Evolutionary conservation across 2,888 invertebrate species (phyloP).

Genomic region (Griposia aprilina): DNA sequence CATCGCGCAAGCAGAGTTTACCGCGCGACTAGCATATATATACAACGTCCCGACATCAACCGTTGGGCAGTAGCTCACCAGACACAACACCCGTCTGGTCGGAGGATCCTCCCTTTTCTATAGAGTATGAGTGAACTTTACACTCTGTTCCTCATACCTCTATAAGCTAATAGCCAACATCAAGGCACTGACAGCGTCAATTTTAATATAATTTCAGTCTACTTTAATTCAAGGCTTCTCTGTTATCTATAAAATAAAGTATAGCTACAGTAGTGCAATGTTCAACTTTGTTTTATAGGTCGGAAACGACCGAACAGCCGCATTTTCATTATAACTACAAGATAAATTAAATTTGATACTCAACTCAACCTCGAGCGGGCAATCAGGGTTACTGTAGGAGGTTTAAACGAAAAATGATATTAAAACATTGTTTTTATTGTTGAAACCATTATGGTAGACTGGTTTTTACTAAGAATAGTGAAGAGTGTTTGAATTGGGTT

Average conservation of each 20-base stretch:
- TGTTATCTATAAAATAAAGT: constrained; percentile 15
- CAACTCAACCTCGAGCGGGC: constrained; percentile 28
- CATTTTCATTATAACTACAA: constrained; percentile 44
- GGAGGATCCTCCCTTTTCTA: no score
- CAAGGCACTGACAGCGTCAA: neutral
- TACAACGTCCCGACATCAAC: no score
- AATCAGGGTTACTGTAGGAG: constrained; percentile 25
- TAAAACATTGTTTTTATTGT: constrained; percentile 6
- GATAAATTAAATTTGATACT: constrained; percentile 39
- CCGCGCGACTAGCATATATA: no score
- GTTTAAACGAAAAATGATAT: constrained; percentile 39
- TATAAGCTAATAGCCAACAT: neutral
- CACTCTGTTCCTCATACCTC: no score
- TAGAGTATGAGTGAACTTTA: no score
- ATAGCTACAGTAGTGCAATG: constrained; percentile 1
- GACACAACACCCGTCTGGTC: no score
- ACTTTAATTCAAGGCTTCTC: neutral
- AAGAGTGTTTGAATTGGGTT: neutral
- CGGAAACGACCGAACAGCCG: constrained; percentile 5
- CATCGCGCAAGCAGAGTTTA: no score
- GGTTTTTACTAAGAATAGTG: neutral
- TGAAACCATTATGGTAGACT: neutral
- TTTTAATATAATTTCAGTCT: neutral
- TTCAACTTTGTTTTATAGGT: constrained; percentile 17
- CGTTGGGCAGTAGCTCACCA: no score